These are phyloP conservation scores for Microctonus brassicae DNA, from an alignment of 2,888 invertebrate genomes.

Conservation along the genomic window DNA sequence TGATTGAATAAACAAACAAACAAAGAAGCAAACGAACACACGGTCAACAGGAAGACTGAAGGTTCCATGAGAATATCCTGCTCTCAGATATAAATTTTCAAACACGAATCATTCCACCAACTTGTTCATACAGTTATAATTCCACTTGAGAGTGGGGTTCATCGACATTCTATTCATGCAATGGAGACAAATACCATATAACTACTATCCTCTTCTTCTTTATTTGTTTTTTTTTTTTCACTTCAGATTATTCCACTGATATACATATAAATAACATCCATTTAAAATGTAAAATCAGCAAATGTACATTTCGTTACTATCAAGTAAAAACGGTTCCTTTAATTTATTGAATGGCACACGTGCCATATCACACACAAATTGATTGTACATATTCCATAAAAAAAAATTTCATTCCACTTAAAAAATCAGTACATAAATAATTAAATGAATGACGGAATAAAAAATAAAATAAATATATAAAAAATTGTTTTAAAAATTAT, in stretches of 20 bases:
- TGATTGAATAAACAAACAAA: neutral
- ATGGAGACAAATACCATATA: slow-evolving; percentile 35
- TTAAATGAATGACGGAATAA: too few relatives aligned
- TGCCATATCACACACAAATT: neutral
- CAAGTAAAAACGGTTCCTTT: neutral
- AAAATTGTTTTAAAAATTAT: too few relatives aligned
- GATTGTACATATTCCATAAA: neutral
- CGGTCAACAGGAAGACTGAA: slow-evolving; percentile 47
- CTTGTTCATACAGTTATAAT: slow-evolving; percentile 59
- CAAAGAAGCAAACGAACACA: neutral
- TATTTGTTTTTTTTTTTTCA: neutral
- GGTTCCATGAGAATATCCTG: slow-evolving; percentile 34
- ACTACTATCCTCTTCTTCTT: slow-evolving; percentile 24
- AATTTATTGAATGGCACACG: neutral
- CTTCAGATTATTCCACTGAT: neutral
- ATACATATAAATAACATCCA: neutral
- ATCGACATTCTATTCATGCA: slow-evolving; percentile 46
- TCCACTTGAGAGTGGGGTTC: slow-evolving; percentile 43
- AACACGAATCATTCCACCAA: slow-evolving; percentile 43
- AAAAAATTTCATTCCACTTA: too few relatives aligned
- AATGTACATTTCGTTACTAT: neutral
- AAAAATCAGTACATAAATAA: too few relatives aligned
- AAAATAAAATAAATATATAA: too few relatives aligned
- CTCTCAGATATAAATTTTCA: slow-evolving; percentile 54
- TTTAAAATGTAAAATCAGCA: neutral